These are phyloP conservation scores for Ciconia maguari DNA, from an alignment of 2,113 vertebrate species.

Conservation along the genomic window DNA sequence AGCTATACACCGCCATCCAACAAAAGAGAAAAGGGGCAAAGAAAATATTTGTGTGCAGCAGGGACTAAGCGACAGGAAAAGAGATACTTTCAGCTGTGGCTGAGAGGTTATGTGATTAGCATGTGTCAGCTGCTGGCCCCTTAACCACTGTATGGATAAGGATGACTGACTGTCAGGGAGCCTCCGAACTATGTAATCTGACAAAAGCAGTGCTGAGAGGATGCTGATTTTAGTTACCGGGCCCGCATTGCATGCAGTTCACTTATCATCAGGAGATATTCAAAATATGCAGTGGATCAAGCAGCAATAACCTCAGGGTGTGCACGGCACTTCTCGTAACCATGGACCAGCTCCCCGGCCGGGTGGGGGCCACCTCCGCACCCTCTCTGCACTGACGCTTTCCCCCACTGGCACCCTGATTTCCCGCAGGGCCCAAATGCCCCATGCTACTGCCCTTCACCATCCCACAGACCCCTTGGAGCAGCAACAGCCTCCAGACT, in stretches of 20 bases:
- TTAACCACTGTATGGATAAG: constrained; percentile 10
- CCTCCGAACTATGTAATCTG: constrained; percentile 16
- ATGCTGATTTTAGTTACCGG: constrained; percentile 25
- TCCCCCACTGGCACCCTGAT: neutral
- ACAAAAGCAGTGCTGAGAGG: constrained; percentile 29
- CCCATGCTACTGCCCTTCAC: neutral
- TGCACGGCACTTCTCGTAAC: neutral
- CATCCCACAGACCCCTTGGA: neutral
- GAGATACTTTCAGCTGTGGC: neutral
- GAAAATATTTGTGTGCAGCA: constrained; percentile 55
- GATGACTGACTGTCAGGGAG: constrained; percentile 38
- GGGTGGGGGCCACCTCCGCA: neutral
- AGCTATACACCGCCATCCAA: neutral
- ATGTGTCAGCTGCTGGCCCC: constrained; percentile 1
- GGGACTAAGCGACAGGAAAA: neutral
- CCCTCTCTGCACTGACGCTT: neutral
- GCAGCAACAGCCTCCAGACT: neutral
- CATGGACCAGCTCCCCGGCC: neutral
- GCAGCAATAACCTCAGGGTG: neutral
- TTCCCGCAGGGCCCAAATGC: neutral
- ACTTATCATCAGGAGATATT: neutral
- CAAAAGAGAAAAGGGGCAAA: constrained; percentile 53
- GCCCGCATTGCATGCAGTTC: neutral
- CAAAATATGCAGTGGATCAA: constrained; percentile 18
- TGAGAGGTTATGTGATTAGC: constrained; percentile 44